Evolutionary conservation across 2,888 invertebrate species (phyloP).

Genomic region (Nomada fucata): DNA sequence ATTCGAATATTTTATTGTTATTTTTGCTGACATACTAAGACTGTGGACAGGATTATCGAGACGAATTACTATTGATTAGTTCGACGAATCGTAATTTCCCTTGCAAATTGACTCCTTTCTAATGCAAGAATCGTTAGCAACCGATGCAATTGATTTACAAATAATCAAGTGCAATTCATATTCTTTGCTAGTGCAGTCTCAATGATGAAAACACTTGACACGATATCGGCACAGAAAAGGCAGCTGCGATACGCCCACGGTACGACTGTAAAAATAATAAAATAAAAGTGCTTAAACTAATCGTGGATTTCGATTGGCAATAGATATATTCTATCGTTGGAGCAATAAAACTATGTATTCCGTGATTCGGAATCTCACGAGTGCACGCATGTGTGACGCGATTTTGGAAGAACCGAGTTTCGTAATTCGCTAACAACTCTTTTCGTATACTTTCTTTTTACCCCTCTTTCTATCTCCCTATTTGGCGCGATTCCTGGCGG

Average conservation of each 20-base stretch:
- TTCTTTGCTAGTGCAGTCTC: too few relatives aligned
- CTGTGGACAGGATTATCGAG: too few relatives aligned
- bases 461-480: neutral
- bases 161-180: too few relatives aligned
- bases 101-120: too few relatives aligned
- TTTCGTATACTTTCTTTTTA: neutral
- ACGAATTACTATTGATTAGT: too few relatives aligned
- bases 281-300: neutral
- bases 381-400: neutral
- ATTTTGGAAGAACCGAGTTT: conserved; percentile 11
- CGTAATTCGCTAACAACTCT: conserved; percentile 12
- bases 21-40: too few relatives aligned
- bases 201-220: neutral
- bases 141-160: too few relatives aligned
- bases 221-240: neutral
- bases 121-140: too few relatives aligned
- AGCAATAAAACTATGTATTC: conserved; percentile 13
- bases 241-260: neutral
- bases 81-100: too few relatives aligned
- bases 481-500: neutral
- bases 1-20: too few relatives aligned
- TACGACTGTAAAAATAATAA: neutral
- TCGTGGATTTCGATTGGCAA: neutral
- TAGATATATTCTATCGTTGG: neutral
- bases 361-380: conserved; percentile 15